Percentiles rank a stretch among this genome's conserved stretches.
These are phyloP conservation scores for Notoglanidium macrostoma DNA, from an alignment of 2,797 vertebrate genomes.

Conservation along the genomic window DNA sequence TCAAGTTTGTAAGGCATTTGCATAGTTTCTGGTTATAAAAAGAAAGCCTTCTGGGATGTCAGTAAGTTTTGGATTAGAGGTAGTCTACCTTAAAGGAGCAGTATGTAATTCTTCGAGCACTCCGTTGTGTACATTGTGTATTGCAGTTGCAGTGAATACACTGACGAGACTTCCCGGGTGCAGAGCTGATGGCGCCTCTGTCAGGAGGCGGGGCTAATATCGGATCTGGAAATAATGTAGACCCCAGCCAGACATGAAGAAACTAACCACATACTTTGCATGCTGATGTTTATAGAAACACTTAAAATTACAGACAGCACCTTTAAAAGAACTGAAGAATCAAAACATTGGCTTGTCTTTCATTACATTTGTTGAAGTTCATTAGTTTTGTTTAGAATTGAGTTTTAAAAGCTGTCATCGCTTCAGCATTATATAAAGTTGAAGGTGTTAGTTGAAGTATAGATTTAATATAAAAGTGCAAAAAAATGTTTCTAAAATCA, in stretches of 20 bases:
- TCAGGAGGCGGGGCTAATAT: background rate
- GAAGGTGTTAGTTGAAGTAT: background rate
- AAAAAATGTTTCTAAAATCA: background rate
- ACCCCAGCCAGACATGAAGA: background rate
- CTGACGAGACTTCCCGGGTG: background rate
- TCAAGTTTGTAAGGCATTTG: background rate
- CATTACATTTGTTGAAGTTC: background rate
- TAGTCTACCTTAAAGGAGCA: background rate
- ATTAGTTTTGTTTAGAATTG: background rate
- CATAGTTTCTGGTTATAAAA: background rate
- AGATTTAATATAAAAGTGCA: background rate
- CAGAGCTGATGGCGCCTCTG: background rate
- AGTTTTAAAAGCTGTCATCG: background rate
- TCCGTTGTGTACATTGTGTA: background rate
- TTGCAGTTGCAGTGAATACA: background rate
- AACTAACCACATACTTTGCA: background rate
- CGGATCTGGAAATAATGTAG: background rate
- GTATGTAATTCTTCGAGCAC: background rate
- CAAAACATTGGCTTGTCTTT: background rate
- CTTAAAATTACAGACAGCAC: background rate
- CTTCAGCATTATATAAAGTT: background rate
- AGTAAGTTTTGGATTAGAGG: background rate
- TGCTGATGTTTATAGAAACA: background rate
- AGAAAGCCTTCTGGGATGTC: background rate
- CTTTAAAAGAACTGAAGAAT: background rate